Base-by-base conservation (phyloP, 2,113 vertebrate species). In the Oncorhynchus clarkii region DNA sequence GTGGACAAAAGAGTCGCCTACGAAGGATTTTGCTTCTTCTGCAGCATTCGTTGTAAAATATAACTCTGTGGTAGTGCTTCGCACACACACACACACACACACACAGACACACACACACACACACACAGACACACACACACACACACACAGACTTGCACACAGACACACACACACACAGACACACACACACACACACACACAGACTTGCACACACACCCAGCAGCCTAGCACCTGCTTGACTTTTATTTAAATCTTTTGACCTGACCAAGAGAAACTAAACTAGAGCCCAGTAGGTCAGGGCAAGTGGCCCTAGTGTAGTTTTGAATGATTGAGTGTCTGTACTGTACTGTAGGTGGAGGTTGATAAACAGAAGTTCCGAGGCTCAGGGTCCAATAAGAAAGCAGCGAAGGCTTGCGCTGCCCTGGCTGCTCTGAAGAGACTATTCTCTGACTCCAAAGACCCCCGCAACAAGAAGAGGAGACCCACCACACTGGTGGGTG, bases 331-430 rank as follows among this genome's bases (percentile, higher is more conserved):
- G 65, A 12, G 20, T 70, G 31, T 45, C 20, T 49, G 68, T 22
- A 13, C 29, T 57, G 65, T 87, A 98, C 39, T 45, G 39, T 11
- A 45, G 96, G 96, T 98, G 89, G 95, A 97, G 93, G 96, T 98
- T 80, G 96, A 98, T 79, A 95, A 96, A 82, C 95, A 96, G 92
- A 94, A 96, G 64, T 98, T 98, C 88, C 93, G 95, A 86, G 96
- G 96, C 12, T 94, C 95, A 20, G 96, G 96, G 84, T 95, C 96
- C 86, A 98, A 97, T 86, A 98, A 98, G 92, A 98, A 97, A 85
- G 96, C 96, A 76, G 96, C 96, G 74, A 98, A 98, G 90, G 96
- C 96, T 74, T 96, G 95, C 27, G 96, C 96, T n/a, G 96, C 96
- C 0, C 78, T 97, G 78, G 94, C 95, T 51, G 96, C 96, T 13